These are phyloP conservation scores for Falcunculus frontatus DNA, from an alignment of 2,113 vertebrate genomes.

Conservation along the genomic window DNA sequence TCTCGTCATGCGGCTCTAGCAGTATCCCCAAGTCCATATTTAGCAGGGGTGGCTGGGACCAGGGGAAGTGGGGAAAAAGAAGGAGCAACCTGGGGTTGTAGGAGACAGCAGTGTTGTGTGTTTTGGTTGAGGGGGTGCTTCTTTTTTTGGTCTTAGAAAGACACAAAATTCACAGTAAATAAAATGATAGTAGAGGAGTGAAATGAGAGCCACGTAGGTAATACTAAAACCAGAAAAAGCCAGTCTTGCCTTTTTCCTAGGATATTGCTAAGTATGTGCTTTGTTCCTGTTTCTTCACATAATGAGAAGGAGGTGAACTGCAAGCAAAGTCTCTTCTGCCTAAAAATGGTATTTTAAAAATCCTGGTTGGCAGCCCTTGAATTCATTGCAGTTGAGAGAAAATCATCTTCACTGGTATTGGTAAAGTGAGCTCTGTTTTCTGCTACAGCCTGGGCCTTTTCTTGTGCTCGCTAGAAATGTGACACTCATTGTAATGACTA, in stretches of 20 bases:
- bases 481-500: constrained; percentile 20
- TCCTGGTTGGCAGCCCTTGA: not conserved
- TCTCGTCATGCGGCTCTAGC: not conserved
- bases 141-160: not conserved
- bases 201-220: not conserved
- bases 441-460: not conserved
- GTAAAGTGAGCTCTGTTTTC: not conserved
- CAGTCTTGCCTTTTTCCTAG: not conserved
- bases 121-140: not conserved
- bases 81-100: not conserved
- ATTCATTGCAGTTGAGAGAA: not conserved
- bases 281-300: not conserved
- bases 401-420: not conserved
- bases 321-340: not conserved
- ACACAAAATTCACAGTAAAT: not conserved
- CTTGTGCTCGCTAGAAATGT: not conserved
- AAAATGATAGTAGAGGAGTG: not conserved
- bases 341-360: not conserved
- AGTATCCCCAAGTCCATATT: not conserved
- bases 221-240: not conserved
- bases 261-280: not conserved
- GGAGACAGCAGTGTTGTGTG: not conserved
- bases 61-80: not conserved
- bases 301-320: not conserved
- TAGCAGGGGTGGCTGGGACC: not conserved